Evolutionary conservation across 2,113 vertebrate genomes (phyloP).

Genomic region (Scalopus aquaticus): DNA sequence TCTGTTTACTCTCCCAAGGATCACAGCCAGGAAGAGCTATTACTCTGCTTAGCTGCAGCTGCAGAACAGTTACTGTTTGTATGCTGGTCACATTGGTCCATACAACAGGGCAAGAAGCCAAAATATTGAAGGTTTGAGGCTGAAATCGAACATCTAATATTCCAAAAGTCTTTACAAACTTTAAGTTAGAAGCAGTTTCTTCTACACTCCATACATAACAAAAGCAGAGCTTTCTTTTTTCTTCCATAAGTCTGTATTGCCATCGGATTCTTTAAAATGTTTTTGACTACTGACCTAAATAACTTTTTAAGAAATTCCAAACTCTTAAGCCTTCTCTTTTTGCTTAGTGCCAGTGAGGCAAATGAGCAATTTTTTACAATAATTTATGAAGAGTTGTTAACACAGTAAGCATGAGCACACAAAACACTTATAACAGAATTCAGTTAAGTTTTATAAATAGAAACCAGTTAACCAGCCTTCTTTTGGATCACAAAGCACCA

Average conservation of each 20-base stretch:
- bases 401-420: neutral
- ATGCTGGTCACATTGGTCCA: neutral
- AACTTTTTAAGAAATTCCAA: neutral
- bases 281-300: neutral
- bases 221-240: neutral
- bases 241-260: neutral
- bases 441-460: neutral
- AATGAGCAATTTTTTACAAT: neutral
- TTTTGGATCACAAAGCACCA: neutral
- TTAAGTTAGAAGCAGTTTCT: neutral
- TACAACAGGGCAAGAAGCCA: neutral
- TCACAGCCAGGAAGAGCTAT: rapidly evolving
- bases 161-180: neutral
- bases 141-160: neutral
- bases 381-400: neutral
- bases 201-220: neutral
- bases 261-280: neutral
- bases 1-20: neutral
- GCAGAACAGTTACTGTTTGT: neutral
- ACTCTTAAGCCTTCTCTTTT: neutral
- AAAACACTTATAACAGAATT: neutral
- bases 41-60: neutral
- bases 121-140: neutral
- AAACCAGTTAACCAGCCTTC: neutral
- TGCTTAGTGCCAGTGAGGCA: neutral